Evolutionary conservation across 2,888 invertebrate genomes (phyloP), one percentile per base, ranked within the genome.

Genomic region (Torymus texanus): DNA sequence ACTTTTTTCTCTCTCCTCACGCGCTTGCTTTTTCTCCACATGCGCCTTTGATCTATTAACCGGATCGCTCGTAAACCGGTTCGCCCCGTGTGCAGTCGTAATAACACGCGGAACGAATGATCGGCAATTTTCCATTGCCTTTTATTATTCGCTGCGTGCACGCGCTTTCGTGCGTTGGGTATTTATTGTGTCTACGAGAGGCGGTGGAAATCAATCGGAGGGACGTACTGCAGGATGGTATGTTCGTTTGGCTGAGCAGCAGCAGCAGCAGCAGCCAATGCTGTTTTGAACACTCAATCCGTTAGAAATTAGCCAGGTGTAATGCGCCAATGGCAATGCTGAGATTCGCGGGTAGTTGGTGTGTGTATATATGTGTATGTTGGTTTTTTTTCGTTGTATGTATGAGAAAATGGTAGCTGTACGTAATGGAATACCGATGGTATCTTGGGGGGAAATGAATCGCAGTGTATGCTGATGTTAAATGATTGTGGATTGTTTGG

Each of bases 21-120:
- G 13, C 56, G 14, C 24, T 56, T 14, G 53, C 51, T 53, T 67
- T 41, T 21, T 14, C 58, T 16, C 61, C 16, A 50, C 21, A 5
- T 14, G 51, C n/a, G 53, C 62, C 66, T 78, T 78, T 72, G 78
- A 79, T 79, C 74, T 70, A 70, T 70, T 59, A 74, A 74, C 74
- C 74, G 78, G 74, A 75, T 71, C 71, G 68, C 71, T 75, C 70
- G 75, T 79, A 79, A 79, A 79, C 75, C 79, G 79, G 79, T 79
- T 75, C 51, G 29, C 41, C 21, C 50, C 55, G 50, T 21, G 55
- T 14, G 41, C 13, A 58, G 59, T 75, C 67, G 71, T 71, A 79
- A 75, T 63, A 79, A 72, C 58, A 68, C 63, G 56, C 55, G 63
- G 50, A 53, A 71, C 61, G 66, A 66, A 71, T 58, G 62, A 75